Percentiles rank a stretch among this genome's conserved stretches.
Conservation (phyloP, 2,888 invertebrate genomes). For the Trichogramma evanescens region DNA sequence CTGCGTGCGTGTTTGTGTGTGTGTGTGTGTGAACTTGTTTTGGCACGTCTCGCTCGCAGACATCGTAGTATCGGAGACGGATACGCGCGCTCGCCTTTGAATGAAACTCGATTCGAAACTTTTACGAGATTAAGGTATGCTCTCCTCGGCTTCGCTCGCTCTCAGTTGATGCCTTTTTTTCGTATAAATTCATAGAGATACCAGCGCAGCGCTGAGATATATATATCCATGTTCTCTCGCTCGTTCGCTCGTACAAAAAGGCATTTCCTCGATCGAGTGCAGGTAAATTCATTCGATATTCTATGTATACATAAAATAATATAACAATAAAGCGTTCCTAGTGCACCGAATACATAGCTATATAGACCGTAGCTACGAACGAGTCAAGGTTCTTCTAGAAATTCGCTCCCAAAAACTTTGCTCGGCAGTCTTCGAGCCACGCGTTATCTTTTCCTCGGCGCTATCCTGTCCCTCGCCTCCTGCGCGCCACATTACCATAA, state of each 20-base stretch:
- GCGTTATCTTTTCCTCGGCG: slow-evolving; percentile 3
- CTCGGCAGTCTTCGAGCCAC: background rate
- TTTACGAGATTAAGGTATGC: background rate
- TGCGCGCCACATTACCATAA: slow-evolving; percentile 10
- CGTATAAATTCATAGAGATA: background rate
- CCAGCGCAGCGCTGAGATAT: background rate
- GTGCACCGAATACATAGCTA: no score
- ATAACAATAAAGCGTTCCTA: no score
- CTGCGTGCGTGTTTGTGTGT: no score
- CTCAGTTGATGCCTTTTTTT: background rate
- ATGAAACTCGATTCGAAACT: slow-evolving; percentile 8
- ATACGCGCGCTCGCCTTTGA: background rate
- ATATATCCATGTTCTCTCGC: background rate
- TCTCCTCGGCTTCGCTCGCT: background rate
- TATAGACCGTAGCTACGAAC: no score
- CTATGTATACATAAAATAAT: no score
- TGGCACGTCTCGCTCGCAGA: no score
- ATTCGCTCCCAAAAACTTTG: background rate
- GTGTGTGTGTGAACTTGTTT: no score
- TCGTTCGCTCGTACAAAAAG: background rate
- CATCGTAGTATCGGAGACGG: no score
- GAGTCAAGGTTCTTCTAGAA: no score
- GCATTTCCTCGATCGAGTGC: background rate
- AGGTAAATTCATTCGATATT: no score
- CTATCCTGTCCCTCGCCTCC: background rate